Evolutionary conservation across 2,888 invertebrate genomes (phyloP).

Genomic region (Aproaerema taeniolella): DNA sequence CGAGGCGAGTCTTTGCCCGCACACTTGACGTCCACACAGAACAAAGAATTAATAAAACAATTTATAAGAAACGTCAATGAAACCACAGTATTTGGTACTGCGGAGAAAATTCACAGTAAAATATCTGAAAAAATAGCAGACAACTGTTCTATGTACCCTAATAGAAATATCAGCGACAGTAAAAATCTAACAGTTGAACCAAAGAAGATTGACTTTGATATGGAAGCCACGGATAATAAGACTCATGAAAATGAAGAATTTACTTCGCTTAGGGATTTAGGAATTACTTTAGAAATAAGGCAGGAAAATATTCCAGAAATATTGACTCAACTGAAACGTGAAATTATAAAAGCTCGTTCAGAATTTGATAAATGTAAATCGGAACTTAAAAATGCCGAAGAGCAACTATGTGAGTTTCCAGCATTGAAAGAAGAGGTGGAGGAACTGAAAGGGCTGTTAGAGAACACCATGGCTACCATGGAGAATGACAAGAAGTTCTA

Average conservation of each 20-base stretch:
- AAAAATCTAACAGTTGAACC: slow-evolving; percentile 61
- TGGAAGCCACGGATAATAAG: slow-evolving; percentile 53
- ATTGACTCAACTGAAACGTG: slow-evolving; percentile 62
- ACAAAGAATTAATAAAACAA: slow-evolving; percentile 40
- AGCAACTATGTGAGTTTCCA: slow-evolving; percentile 71
- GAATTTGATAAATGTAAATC: slow-evolving; percentile 75
- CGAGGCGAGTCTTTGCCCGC: slow-evolving; percentile 60
- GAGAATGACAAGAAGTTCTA: slow-evolving; percentile 76
- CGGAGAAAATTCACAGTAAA: slow-evolving; percentile 26
- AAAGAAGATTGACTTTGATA: slow-evolving; percentile 65
- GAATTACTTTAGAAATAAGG: slow-evolving; percentile 63
- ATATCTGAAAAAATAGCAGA: slow-evolving; percentile 48
- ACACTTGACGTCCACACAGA: slow-evolving; percentile 61
- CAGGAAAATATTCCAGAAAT: slow-evolving; percentile 67
- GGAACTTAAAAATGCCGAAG: slow-evolving; percentile 72
- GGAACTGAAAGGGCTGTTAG: slow-evolving; percentile 62
- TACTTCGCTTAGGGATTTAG: slow-evolving; percentile 71
- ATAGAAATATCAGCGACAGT: slow-evolving; percentile 54
- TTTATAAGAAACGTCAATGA: slow-evolving; percentile 68
- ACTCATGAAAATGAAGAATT: slow-evolving; percentile 56
- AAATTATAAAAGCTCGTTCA: slow-evolving; percentile 74
- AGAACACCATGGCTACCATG: slow-evolving; percentile 70
- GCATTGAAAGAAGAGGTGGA: slow-evolving; percentile 67
- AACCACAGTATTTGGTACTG: slow-evolving; percentile 52
- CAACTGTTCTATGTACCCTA: slow-evolving; percentile 70